Conservation (phyloP, 2,888 invertebrate genomes). For the Pseudanteris insignis region DNA sequence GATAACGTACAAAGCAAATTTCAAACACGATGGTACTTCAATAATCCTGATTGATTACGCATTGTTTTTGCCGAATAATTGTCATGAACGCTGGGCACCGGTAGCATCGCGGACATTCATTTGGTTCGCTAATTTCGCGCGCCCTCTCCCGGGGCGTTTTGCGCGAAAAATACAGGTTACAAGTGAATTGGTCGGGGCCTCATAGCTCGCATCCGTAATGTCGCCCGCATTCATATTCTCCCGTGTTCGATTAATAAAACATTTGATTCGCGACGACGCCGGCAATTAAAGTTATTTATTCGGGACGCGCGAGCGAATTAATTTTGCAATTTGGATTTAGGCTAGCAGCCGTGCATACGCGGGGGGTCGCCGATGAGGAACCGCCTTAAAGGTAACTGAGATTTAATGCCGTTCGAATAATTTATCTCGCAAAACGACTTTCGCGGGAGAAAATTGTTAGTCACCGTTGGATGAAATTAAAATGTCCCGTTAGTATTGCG, state of each 20-base stretch:
- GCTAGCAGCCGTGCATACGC: neutral
- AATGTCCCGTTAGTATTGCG: too few species aligned
- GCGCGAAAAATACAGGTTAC: conserved; percentile 28
- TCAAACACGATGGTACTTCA: conserved; percentile 7
- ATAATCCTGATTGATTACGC: conserved; percentile 20
- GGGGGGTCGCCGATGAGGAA: neutral
- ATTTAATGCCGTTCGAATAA: conserved; percentile 2
- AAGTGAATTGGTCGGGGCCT: conserved; percentile 24
- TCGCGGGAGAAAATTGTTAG: too few species aligned
- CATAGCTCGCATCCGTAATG: conserved; percentile 23
- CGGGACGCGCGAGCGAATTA: conserved; percentile 11
- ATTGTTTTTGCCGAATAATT: conserved; percentile 12
- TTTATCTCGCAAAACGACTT: too few species aligned
- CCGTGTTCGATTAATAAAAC: conserved; percentile 33
- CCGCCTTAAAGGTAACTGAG: neutral
- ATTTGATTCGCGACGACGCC: conserved; percentile 28
- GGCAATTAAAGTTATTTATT: conserved; percentile 36
- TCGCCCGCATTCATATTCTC: conserved; percentile 22
- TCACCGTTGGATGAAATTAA: too few species aligned
- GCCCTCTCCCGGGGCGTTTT: conserved; percentile 6
- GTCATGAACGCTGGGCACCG: conserved; percentile 11
- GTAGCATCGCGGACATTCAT: conserved; percentile 6
- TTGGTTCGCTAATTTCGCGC: conserved; percentile 31
- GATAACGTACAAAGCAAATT: too few species aligned
- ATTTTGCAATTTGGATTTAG: conserved; percentile 17